Percentiles rank a stretch among this genome's conserved stretches.
phyloP scores from a whole-genome alignment of 1,140 invertebrate species.

The Magallana angulata region DNA sequence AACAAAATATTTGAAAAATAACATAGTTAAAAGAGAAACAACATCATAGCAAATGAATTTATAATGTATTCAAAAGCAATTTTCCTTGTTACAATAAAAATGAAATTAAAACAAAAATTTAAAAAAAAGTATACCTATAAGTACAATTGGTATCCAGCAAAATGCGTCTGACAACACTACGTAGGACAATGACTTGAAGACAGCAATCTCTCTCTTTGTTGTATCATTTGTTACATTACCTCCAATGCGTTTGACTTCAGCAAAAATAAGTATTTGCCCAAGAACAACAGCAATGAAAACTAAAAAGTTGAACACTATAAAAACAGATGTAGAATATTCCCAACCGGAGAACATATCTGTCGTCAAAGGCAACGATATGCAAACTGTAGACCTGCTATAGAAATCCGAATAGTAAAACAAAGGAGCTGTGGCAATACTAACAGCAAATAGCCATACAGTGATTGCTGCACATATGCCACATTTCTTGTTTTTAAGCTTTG shows the following conservation, averaged over 20 bases:
- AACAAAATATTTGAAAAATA: background rate
- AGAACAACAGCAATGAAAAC: conserved; percentile 55
- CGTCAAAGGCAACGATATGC: conserved; percentile 62
- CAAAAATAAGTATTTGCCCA: conserved; percentile 60
- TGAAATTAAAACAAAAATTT: background rate
- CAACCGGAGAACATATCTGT: conserved; percentile 50
- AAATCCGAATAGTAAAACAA: conserved; percentile 46
- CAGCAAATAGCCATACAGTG: background rate
- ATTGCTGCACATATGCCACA: background rate
- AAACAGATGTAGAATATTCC: conserved; percentile 60
- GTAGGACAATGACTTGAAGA: conserved; percentile 55
- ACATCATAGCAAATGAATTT: too few relatives aligned
- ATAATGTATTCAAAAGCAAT: too few relatives aligned
- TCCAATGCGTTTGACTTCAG: conserved; percentile 34
- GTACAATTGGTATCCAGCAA: conserved; percentile 65
- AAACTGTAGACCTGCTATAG: conserved; percentile 57
- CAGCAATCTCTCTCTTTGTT: conserved; percentile 44
- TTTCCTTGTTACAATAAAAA: background rate
- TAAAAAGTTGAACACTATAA: conserved; percentile 62
- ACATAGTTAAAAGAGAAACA: too few relatives aligned
- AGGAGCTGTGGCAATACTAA: background rate
- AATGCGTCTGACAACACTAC: conserved; percentile 59
- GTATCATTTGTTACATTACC: conserved; percentile 20
- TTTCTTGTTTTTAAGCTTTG: background rate
- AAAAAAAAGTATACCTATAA: conserved; percentile 56